phyloP scores from a whole-genome alignment of 2,113 vertebrate species.

The Saguinus midas region DNA sequence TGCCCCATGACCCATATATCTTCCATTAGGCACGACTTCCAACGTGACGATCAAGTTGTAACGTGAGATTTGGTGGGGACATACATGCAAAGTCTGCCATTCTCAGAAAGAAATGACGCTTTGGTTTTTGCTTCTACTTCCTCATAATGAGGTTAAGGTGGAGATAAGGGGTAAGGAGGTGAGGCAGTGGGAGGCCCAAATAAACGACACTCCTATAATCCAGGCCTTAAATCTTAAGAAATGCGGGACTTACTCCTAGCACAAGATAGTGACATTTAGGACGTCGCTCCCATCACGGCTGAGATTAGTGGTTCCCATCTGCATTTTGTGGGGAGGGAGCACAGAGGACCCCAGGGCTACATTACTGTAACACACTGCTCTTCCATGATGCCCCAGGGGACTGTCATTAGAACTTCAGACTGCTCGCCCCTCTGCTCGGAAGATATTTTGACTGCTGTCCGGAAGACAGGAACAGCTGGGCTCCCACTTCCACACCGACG shows the following conservation, averaged over 20 bases:
- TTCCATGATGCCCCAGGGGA: slow-evolving; percentile 53
- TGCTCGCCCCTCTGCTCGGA: background rate
- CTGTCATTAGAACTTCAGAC: slow-evolving; percentile 55
- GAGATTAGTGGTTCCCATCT: background rate
- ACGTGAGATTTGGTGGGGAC: background rate
- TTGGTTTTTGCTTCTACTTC: background rate
- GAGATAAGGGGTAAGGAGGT: background rate
- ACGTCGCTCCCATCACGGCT: background rate
- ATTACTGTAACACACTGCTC: slow-evolving; percentile 1
- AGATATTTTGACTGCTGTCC: slow-evolving; percentile 55
- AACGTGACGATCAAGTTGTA: background rate
- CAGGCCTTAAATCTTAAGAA: background rate
- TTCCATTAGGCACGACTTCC: background rate
- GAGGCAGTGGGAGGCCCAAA: background rate
- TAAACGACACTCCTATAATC: background rate
- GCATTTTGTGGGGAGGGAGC: background rate
- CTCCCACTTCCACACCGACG: slow-evolving; percentile 45
- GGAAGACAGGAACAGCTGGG: slow-evolving; percentile 65
- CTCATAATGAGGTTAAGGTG: background rate
- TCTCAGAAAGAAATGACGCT: background rate
- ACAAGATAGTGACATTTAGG: background rate
- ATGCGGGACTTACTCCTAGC: background rate
- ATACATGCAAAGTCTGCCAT: background rate
- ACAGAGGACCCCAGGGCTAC: slow-evolving; percentile 3
- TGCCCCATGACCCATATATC: background rate